Percentiles rank a stretch among this genome's conserved stretches.
These are phyloP conservation scores for Leucopternis melanops DNA, from an alignment of 2,113 vertebrate genomes.

Conservation along the genomic window DNA sequence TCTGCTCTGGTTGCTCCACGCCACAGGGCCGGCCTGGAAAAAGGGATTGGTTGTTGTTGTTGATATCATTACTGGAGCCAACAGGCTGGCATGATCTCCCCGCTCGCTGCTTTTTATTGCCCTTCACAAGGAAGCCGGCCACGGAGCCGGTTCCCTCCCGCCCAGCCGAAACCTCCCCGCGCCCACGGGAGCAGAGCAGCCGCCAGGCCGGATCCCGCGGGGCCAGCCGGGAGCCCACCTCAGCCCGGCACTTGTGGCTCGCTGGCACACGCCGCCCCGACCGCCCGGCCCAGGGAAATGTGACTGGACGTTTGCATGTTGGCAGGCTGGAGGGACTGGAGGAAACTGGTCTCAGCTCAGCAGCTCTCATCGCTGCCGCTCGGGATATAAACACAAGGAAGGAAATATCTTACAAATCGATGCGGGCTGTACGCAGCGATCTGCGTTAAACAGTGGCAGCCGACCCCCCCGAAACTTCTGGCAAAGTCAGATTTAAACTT, in stretches of 20 bases:
- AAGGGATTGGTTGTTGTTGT: background rate
- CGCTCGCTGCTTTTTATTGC: background rate
- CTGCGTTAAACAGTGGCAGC: background rate
- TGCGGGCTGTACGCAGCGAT: rapidly evolving
- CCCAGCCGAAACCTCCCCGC: background rate
- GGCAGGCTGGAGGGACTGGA: background rate
- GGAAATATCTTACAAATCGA: background rate
- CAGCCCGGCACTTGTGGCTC: rapidly evolving
- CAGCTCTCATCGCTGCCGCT: background rate
- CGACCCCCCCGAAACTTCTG: background rate
- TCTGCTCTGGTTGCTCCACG: background rate
- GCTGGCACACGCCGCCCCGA: rapidly evolving
- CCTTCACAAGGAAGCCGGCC: background rate
- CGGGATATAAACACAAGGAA: background rate
- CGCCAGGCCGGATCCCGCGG: rapidly evolving
- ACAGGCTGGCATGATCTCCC: background rate
- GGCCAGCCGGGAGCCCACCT: rapidly evolving
- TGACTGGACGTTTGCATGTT: background rate
- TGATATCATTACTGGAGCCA: background rate
- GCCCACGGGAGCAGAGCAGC: background rate
- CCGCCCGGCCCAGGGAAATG: background rate
- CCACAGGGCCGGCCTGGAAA: background rate
- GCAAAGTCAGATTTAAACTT: background rate
- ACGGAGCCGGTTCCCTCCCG: rapidly evolving
- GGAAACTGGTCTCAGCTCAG: background rate